Conservation (phyloP, 2,888 invertebrate genomes). For the Cataglyphis albicans region DNA sequence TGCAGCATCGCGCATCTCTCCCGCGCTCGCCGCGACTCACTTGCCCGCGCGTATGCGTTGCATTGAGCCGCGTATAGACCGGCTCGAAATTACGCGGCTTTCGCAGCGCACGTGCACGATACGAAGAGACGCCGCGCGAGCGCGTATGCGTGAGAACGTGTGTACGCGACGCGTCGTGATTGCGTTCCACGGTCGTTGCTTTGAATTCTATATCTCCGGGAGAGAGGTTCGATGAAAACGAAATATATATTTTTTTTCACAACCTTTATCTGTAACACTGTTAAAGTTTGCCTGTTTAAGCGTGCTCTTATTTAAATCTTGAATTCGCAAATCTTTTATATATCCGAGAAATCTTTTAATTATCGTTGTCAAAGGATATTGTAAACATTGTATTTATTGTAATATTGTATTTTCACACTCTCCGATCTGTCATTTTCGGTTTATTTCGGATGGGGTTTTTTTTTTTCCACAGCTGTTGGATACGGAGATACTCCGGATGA, state of each 20-base stretch:
- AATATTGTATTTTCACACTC: neutral
- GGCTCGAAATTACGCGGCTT: conserved; percentile 53
- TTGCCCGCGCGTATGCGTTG: conserved; percentile 53
- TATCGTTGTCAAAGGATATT: neutral
- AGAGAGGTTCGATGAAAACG: neutral
- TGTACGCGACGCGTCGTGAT: conserved; percentile 6
- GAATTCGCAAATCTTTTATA: neutral
- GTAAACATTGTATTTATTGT: too few species aligned
- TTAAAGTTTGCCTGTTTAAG: neutral
- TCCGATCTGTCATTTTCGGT: neutral
- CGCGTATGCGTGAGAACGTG: neutral
- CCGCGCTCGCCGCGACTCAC: conserved; percentile 34
- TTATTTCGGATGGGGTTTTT: neutral
- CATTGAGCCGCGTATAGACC: conserved; percentile 46
- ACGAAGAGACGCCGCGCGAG: conserved; percentile 1
- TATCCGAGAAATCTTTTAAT: neutral
- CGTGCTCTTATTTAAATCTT: neutral
- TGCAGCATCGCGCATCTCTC: neutral
- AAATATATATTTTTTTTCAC: neutral
- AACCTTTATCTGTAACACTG: neutral
- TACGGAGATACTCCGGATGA: neutral
- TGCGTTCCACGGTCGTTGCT: conserved; percentile 17
- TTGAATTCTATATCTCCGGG: conserved; percentile 30
- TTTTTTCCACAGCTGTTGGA: neutral
- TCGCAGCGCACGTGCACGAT: conserved; percentile 62